These are phyloP conservation scores for Rhinogobio ventralis DNA, from an alignment of 2,797 vertebrate species.

Conservation along the genomic window DNA sequence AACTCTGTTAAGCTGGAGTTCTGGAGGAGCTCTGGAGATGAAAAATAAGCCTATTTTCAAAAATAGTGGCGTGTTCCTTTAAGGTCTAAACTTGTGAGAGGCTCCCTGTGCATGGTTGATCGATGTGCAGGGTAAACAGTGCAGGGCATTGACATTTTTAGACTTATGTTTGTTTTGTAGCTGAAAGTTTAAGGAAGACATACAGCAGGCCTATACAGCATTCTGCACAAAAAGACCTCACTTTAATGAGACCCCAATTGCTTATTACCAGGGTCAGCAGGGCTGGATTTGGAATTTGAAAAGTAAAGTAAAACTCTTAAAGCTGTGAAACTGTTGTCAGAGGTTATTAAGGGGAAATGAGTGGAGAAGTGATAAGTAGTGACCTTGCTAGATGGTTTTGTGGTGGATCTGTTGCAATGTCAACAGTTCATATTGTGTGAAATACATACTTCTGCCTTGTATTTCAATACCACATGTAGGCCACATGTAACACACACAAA, in stretches of 20 bases:
- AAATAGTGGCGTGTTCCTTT: no score
- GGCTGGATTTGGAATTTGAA: background rate
- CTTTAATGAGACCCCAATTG: conserved; percentile 15
- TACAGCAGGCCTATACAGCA: conserved; percentile 15
- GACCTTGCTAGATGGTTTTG: conserved; percentile 16
- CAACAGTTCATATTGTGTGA: background rate
- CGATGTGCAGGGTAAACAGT: conserved; percentile 56
- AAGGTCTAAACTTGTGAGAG: background rate
- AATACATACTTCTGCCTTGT: background rate
- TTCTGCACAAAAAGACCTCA: conserved; percentile 44
- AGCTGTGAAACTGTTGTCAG: background rate
- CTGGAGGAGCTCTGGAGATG: no score
- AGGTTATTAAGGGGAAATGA: background rate
- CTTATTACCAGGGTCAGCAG: background rate
- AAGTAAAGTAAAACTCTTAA: background rate
- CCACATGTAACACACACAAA: background rate
- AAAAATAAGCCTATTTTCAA: no score
- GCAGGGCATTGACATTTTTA: conserved; percentile 62
- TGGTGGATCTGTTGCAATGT: conserved; percentile 19
- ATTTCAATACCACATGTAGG: background rate
- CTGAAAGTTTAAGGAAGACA: conserved; percentile 45
- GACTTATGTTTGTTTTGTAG: conserved; percentile 60
- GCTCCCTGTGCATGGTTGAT: conserved; percentile 23
- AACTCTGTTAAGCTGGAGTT: no score
- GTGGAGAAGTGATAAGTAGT: background rate